Evolutionary conservation across 64 coral and sea anemone genomes (phyloP).

Genomic region (Exaiptasia diaphana): DNA sequence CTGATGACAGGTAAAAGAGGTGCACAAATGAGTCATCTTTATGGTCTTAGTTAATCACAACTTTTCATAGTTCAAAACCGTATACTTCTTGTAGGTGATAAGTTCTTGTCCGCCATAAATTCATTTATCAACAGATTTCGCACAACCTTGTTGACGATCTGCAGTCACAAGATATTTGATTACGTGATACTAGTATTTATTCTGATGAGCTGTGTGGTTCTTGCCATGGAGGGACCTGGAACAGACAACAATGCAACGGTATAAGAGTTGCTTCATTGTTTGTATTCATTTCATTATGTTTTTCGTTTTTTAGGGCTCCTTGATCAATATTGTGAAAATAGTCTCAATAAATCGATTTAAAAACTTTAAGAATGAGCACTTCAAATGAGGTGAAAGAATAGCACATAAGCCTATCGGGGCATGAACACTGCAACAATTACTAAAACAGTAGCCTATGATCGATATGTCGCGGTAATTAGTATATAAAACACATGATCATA

Average conservation of each 20-base stretch:
- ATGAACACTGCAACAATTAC: background rate
- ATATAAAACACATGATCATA: no score
- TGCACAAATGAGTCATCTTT: background rate
- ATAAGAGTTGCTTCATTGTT: no score
- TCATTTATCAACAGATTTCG: constrained; percentile 66
- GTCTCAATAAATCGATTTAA: no score
- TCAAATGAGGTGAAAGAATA: no score
- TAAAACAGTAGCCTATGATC: background rate
- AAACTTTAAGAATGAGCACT: no score
- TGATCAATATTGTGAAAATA: no score
- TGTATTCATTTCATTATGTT: no score
- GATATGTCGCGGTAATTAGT: background rate
- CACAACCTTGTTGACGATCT: constrained; percentile 13
- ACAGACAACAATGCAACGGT: constrained; percentile 17
- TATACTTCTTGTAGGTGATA: background rate
- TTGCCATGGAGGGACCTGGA: constrained; percentile 78
- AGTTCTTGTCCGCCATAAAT: background rate
- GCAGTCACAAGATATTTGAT: constrained; percentile 76
- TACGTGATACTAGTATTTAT: constrained; percentile 81
- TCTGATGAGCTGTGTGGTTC: constrained; percentile 64
- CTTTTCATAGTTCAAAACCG: background rate
- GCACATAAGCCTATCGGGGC: no score
- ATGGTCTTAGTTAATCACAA: background rate
- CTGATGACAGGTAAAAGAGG: constrained; percentile 56
- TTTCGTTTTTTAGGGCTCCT: no score